These are phyloP conservation scores for Theodoxus fluviatilis DNA, from an alignment of 2,888 invertebrate species.

Conservation along the genomic window DNA sequence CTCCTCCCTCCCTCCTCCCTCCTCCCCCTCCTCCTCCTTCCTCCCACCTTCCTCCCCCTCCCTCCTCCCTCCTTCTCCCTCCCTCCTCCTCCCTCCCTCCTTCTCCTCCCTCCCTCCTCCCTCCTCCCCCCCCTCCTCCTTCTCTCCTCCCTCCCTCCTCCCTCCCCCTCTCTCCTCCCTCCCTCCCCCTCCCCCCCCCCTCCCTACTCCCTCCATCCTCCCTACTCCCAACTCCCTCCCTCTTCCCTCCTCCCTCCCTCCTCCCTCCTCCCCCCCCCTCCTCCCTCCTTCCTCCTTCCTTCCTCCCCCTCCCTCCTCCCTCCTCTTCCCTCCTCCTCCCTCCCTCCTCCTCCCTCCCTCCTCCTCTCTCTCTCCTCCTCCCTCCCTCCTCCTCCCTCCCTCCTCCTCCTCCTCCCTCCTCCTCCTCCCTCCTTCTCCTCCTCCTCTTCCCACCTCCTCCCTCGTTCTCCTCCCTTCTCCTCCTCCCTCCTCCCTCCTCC, in stretches of 20 bases:
- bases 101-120: too few relatives aligned
- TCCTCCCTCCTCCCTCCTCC: too few relatives aligned
- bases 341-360: neutral
- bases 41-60: too few relatives aligned
- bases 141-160: too few relatives aligned
- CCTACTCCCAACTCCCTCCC: neutral
- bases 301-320: neutral
- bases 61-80: too few relatives aligned
- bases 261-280: neutral
- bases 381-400: neutral
- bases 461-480: neutral
- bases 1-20: too few relatives aligned
- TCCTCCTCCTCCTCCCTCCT: neutral
- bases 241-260: constrained; percentile 1
- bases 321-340: neutral
- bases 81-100: too few relatives aligned
- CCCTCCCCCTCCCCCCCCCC: too few relatives aligned
- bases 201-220: neutral
- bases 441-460: neutral
- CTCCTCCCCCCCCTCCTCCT: too few relatives aligned
- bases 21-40: too few relatives aligned
- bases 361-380: neutral
- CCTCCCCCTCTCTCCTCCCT: too few relatives aligned
- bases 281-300: neutral
- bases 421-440: neutral